Percentiles rank a stretch among this genome's conserved stretches.
Evolutionary conservation across 2,888 invertebrate genomes (phyloP).

Genomic region (Chironomus tentans): DNA sequence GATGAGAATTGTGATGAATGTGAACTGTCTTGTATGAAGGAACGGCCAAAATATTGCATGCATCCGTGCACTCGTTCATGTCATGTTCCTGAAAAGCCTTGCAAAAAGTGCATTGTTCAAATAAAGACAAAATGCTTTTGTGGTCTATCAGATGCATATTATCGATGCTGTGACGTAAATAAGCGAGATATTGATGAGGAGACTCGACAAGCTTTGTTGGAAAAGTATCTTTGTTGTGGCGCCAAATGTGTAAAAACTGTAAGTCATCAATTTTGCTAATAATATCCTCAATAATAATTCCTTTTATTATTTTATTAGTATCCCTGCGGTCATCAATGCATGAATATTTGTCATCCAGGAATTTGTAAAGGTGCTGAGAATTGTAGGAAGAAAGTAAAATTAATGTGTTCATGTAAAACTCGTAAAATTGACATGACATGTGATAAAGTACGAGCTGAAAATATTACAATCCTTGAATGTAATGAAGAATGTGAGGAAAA

Average conservation of each 20-base stretch:
- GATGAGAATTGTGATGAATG: conserved; percentile 50
- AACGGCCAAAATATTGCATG: conserved; percentile 61
- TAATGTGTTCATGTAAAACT: conserved; percentile 68
- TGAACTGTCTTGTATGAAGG: conserved; percentile 49
- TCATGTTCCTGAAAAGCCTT: conserved; percentile 55
- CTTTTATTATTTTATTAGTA: conserved; percentile 45
- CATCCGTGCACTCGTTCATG: conserved; percentile 64
- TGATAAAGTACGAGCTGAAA: conserved; percentile 44
- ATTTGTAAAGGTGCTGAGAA: conserved; percentile 54
- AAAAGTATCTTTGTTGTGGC: conserved; percentile 51
- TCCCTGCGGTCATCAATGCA: conserved; percentile 76
- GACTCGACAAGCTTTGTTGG: conserved; percentile 35
- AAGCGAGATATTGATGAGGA: conserved; percentile 42
- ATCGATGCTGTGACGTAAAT: conserved; percentile 62
- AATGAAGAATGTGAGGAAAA: conserved; percentile 55
- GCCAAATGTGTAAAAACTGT: conserved; percentile 80
- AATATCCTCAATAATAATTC: not conserved
- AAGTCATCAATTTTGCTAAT: conserved; percentile 34
- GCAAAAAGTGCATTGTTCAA: conserved; percentile 63
- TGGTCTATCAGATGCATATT: conserved; percentile 62
- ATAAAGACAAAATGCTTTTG: conserved; percentile 74
- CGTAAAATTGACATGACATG: conserved; percentile 66
- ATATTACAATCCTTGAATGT: conserved; percentile 45
- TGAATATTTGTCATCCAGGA: conserved; percentile 63
- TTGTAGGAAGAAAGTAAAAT: conserved; percentile 72